Evolutionary conservation across 2,113 vertebrate species (phyloP).

Genomic region (Spheniscus mendiculus): DNA sequence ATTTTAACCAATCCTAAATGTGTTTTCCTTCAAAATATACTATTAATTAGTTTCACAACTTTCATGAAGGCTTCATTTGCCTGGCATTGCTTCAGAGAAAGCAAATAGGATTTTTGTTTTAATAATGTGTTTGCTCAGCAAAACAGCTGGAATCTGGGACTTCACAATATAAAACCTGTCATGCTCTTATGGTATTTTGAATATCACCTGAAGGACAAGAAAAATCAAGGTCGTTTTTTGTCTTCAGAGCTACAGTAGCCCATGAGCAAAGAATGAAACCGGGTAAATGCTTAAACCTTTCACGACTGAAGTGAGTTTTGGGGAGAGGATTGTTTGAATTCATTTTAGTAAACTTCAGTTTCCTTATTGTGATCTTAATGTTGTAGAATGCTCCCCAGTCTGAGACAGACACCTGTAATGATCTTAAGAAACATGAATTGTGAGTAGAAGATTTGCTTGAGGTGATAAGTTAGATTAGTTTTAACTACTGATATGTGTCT

Average conservation of each 20-base stretch:
- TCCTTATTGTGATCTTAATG: not conserved
- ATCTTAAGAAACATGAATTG: not conserved
- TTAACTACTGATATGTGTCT: slow-evolving; percentile 1
- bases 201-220: not conserved
- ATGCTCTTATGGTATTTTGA: not conserved
- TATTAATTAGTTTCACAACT: not conserved
- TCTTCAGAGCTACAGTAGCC: not conserved
- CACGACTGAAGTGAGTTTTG: not conserved
- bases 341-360: not conserved
- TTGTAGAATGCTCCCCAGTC: not conserved
- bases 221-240: not conserved
- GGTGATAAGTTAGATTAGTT: not conserved
- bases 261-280: not conserved
- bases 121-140: not conserved
- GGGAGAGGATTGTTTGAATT: not conserved
- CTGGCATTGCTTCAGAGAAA: not conserved
- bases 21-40: not conserved
- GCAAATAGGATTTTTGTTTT: not conserved
- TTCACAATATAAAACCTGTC: not conserved
- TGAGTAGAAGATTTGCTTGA: not conserved
- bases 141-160: not conserved
- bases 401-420: not conserved
- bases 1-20: not conserved
- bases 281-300: not conserved
- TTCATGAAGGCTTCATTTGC: not conserved